Percentiles rank a stretch among this genome's conserved stretches.
Evolutionary conservation across 2,113 vertebrate genomes (phyloP).

Genomic region (Calcarius ornatus): DNA sequence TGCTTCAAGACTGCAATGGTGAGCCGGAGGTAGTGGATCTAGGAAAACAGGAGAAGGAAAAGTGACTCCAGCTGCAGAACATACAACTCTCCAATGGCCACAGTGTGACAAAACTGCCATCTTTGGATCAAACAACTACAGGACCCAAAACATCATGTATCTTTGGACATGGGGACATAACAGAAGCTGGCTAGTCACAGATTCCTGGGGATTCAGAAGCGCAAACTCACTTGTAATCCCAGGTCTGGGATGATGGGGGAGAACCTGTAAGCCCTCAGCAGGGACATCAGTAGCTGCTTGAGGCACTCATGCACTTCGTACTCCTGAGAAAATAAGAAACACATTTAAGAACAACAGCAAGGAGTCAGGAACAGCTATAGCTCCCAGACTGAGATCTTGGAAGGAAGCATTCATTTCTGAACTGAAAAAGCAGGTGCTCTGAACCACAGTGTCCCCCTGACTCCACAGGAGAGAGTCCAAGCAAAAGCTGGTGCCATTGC

Average conservation of each 20-base stretch:
- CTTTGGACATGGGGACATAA: not conserved
- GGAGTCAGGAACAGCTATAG: not conserved
- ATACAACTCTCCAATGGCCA: not conserved
- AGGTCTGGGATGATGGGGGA: conserved; percentile 96
- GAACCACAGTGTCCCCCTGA: not conserved
- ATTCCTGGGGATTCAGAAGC: not conserved
- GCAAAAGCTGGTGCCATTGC: not conserved
- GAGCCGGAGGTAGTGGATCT: conserved; percentile 95
- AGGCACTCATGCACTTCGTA: conserved; percentile 94
- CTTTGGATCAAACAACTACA: not conserved
- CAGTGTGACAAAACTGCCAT: not conserved
- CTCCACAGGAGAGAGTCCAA: not conserved
- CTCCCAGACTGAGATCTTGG: not conserved
- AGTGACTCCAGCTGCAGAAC: not conserved
- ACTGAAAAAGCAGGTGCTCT: not conserved
- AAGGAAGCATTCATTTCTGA: not conserved
- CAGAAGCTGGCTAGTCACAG: not conserved
- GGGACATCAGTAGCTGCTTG: conserved; percentile 96
- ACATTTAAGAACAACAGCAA: not conserved
- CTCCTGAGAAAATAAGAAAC: conserved; percentile 76
- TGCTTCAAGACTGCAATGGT: conserved; percentile 91
- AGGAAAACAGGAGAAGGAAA: conserved; percentile 5
- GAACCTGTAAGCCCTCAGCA: conserved; percentile 93
- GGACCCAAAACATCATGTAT: not conserved
- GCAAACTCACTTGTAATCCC: conserved; percentile 86